Base-by-base conservation (phyloP, 2,888 invertebrate genomes). In the Allolobophora icterica region DNA sequence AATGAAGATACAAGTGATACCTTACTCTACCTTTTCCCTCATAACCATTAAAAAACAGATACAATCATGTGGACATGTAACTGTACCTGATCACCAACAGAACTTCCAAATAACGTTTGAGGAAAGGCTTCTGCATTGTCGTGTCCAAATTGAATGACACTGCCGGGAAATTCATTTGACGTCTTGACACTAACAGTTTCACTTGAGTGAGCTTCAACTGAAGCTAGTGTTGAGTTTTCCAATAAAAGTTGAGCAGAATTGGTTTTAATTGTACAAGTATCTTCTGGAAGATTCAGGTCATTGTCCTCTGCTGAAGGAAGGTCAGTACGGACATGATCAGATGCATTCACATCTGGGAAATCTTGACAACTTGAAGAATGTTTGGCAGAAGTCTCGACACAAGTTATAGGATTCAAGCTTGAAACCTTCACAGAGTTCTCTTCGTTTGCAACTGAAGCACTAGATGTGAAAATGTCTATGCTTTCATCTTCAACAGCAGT, bases 401-500 rank as follows among this genome's bases (percentile, higher is more conserved):
- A 71, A 71, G 71, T 71, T 0, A 71, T n/a, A n/a, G 71, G 30
- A 71, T 71, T 71, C 17, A 71, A 1, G 11, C n/a, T n/a, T 30
- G 71, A n/a, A 71, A n/a, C n/a, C 71, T n/a, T n/a, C 30, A n/a
- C 30, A 71, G n/a, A 71, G n/a, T 71, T n/a, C 8, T 71, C n/a
- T n/a, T 71, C 71, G n/a, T 71, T n/a, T n/a, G n/a, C 30, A 71
- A 5, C n/a, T 71, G n/a, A 6, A n/a, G 71, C 71, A 71, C 11
- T 71, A n/a, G 71, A 71, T n/a, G 71, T 71, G 30, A 71, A 30
- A 71, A n/a, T n/a, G 71, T n/a, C 71, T 71, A 71, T n/a, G 17
- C 71, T 71, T 71, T 71, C 71, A 71, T 71, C 71, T n/a, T 71
- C 71, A n/a, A 71, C 71, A 71, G 35, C 33, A 87, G 87, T 21